Percentiles rank a stretch among this genome's conserved stretches.
Evolutionary conservation across 2,113 vertebrate genomes (phyloP).

Genomic region (Guaruba guarouba): DNA sequence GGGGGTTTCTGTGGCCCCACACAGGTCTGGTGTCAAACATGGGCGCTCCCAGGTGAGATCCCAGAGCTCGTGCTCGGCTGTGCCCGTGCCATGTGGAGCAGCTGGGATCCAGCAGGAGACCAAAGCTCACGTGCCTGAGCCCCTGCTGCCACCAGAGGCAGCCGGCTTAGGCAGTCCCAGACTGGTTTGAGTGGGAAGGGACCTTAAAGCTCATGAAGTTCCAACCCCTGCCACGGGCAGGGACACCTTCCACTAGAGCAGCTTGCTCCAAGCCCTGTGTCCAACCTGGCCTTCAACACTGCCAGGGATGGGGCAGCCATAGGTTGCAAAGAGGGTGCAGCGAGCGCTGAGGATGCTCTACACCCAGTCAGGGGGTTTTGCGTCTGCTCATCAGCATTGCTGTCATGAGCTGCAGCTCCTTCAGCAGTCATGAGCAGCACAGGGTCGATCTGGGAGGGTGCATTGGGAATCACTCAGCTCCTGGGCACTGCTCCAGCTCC

Average conservation of each 20-base stretch:
- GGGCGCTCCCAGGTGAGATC: background rate
- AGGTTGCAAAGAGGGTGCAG: background rate
- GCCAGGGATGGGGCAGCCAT: background rate
- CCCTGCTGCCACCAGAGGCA: background rate
- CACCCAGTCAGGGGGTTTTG: background rate
- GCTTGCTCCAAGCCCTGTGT: background rate
- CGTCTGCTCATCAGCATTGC: background rate
- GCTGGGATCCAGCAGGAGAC: background rate
- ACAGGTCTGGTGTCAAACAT: rapidly evolving
- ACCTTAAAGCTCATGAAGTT: background rate
- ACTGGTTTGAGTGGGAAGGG: background rate
- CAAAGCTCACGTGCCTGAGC: background rate
- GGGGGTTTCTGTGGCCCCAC: background rate
- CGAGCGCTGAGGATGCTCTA: background rate
- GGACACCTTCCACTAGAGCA: background rate
- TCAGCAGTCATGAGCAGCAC: rapidly evolving
- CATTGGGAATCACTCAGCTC: background rate
- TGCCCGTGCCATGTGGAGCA: rapidly evolving
- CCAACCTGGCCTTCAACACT: background rate
- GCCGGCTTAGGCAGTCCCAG: background rate
- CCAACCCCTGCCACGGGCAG: background rate
- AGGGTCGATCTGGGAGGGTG: rapidly evolving
- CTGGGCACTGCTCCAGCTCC: background rate
- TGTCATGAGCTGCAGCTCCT: background rate
- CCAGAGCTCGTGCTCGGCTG: rapidly evolving